Conservation (phyloP, 1,140 invertebrate species). For the Caerostris darwini region DNA sequence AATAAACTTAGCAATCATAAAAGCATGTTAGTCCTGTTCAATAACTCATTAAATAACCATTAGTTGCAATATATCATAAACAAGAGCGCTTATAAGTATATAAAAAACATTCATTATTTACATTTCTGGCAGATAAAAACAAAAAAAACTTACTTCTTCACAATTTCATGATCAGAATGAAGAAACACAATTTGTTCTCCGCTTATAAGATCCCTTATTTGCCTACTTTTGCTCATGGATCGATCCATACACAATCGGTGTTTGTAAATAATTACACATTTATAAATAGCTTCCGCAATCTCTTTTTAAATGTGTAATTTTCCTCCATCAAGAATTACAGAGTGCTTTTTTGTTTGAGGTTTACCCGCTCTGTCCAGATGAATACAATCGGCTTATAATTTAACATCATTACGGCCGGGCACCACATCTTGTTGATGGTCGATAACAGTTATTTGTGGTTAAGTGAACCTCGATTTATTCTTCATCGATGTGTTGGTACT, state of each 20-base stretch:
- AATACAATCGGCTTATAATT: conserved; percentile 49
- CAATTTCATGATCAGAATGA: too few relatives aligned
- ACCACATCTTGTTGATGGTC: neutral
- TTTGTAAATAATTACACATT: neutral
- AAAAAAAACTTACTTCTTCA: too few relatives aligned
- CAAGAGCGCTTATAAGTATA: too few relatives aligned
- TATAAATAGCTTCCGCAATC: neutral
- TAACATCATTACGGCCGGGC: conserved; percentile 26
- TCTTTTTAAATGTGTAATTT: neutral
- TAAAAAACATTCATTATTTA: too few relatives aligned
- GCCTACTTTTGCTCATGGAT: too few relatives aligned
- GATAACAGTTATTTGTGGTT: conserved; percentile 17
- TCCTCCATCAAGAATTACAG: conserved; percentile 29
- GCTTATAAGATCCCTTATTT: too few relatives aligned
- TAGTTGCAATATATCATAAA: too few relatives aligned
- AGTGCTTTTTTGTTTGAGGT: neutral
- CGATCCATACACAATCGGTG: neutral
- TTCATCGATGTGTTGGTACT: neutral
- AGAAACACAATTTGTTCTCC: too few relatives aligned
- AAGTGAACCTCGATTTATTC: conserved; percentile 16
- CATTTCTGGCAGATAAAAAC: too few relatives aligned
- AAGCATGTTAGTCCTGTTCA: too few relatives aligned
- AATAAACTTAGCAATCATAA: too few relatives aligned
- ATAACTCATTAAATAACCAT: too few relatives aligned
- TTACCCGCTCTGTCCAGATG: conserved; percentile 24